Conservation (phyloP, 1,140 invertebrate genomes). For the Penaeus indicus region DNA sequence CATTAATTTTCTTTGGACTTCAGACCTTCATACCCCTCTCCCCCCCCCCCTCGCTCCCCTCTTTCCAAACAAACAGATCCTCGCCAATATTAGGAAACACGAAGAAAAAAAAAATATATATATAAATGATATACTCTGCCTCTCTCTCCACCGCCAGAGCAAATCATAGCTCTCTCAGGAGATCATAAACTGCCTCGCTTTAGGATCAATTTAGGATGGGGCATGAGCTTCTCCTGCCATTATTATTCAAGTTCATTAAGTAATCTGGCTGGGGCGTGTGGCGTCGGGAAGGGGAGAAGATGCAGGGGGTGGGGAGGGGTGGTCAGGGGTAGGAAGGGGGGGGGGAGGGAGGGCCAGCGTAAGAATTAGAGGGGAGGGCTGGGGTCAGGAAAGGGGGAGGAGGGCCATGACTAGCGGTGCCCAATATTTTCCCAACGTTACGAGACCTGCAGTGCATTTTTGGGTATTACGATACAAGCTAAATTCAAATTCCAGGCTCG, state of each 20-base stretch:
- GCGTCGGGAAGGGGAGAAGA: not conserved
- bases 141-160: constrained; percentile 4
- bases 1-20: too few species aligned
- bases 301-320: not conserved
- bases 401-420: not conserved
- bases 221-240: constrained; percentile 2
- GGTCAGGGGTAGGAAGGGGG: not conserved
- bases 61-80: too few species aligned
- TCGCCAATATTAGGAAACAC: not conserved
- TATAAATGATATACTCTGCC: not conserved
- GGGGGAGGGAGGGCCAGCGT: not conserved
- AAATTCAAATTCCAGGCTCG: constrained; percentile 11
- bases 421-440: constrained; percentile 28
- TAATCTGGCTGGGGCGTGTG: constrained; percentile 2
- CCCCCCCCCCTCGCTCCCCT: too few species aligned
- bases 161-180: not conserved
- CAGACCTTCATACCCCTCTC: too few species aligned
- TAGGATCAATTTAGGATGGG: constrained; percentile 7
- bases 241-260: constrained; percentile 47
- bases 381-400: not conserved
- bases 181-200: not conserved
- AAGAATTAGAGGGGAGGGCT: not conserved
- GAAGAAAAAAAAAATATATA: not conserved
- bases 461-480: constrained; percentile 43
- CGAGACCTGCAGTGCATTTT: constrained; percentile 5